Conservation (phyloP, 2,888 invertebrate species). For the Aphidoletes aphidimyza region DNA sequence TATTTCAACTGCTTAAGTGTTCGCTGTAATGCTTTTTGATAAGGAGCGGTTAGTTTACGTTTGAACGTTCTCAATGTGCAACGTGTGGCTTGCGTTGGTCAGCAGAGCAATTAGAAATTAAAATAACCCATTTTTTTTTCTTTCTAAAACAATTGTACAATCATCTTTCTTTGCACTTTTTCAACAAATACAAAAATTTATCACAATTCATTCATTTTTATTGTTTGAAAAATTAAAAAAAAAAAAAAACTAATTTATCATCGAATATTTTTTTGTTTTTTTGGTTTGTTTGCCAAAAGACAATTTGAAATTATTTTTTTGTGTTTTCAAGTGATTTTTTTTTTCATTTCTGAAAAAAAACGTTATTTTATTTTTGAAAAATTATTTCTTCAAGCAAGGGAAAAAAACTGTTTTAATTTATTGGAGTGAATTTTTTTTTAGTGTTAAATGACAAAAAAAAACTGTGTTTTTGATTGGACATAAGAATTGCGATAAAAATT, state of each 20-base stretch:
- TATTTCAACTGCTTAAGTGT: slow-evolving; percentile 33
- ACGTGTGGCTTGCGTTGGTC: slow-evolving; percentile 49
- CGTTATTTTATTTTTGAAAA: neutral
- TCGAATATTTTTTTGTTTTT: no score
- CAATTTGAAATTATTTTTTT: neutral
- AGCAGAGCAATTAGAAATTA: slow-evolving; percentile 6
- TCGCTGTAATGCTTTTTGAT: slow-evolving; percentile 51
- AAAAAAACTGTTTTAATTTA: neutral
- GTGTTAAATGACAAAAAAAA: neutral
- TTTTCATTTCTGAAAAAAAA: neutral
- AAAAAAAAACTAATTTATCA: no score
- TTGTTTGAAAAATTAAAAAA: no score
- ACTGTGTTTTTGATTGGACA: neutral
- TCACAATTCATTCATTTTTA: no score
- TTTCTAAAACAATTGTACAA: neutral
- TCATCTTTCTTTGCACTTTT: neutral
- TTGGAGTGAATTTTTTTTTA: neutral
- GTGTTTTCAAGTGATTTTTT: neutral
- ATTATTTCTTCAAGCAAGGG: neutral
- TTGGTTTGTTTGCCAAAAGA: no score
- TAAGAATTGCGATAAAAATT: no score
- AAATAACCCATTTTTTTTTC: neutral
- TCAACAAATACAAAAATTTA: neutral
- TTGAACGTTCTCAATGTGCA: slow-evolving; percentile 46
- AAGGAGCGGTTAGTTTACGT: slow-evolving; percentile 49